Conservation (phyloP, 30 jellyfish, hydroid and myxozoan genomes). For the Catostylus mosaicus region DNA sequence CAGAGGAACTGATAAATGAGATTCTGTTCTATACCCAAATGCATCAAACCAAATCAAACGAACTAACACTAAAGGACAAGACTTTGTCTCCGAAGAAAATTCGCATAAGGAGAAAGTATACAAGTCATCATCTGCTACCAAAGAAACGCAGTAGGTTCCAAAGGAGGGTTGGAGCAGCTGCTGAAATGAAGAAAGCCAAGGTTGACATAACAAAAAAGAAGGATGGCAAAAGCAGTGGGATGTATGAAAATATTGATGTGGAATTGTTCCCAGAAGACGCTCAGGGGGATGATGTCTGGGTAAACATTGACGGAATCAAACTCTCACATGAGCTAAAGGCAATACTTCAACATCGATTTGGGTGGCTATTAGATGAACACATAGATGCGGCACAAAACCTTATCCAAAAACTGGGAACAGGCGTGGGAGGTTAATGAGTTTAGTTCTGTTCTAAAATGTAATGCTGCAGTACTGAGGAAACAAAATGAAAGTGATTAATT, state of each 20-base stretch:
- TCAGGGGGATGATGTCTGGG: slow-evolving; percentile 24
- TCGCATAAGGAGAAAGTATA: background rate
- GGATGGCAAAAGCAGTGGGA: background rate
- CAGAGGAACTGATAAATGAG: slow-evolving; percentile 5
- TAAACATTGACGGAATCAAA: slow-evolving; percentile 18
- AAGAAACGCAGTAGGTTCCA: slow-evolving; percentile 20
- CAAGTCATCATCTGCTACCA: slow-evolving; percentile 25
- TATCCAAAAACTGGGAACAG: too few relatives aligned
- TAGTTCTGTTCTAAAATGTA: too few relatives aligned
- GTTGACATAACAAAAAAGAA: background rate
- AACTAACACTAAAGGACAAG: slow-evolving; percentile 13
- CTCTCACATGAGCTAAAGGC: slow-evolving; percentile 6
- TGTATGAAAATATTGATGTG: background rate
- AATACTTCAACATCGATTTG: slow-evolving; percentile 15
- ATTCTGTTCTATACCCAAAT: background rate
- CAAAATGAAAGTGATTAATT: too few relatives aligned
- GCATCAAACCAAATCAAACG: slow-evolving; percentile 13
- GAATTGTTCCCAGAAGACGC: slow-evolving; percentile 19
- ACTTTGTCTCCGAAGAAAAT: slow-evolving; percentile 13
- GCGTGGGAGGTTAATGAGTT: too few relatives aligned
- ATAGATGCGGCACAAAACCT: too few relatives aligned
- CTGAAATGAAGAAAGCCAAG: slow-evolving; percentile 18
- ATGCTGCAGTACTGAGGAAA: too few relatives aligned
- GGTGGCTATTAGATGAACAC: too few relatives aligned
- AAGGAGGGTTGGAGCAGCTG: slow-evolving; percentile 45